Conservation (phyloP, 2,113 vertebrate species). For the Lophochroa leadbeateri region DNA sequence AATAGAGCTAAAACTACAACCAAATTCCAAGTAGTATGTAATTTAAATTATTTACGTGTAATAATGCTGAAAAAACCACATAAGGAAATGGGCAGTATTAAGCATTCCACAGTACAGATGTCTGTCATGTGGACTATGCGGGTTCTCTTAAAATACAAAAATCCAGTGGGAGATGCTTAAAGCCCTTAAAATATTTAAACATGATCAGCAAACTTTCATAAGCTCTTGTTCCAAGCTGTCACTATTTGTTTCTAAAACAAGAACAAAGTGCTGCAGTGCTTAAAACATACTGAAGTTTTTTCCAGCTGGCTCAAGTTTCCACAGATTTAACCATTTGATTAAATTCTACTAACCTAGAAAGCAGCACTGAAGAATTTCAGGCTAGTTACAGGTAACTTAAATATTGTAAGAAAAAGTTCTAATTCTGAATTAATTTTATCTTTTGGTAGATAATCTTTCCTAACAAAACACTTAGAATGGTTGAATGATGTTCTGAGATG, state of each 20-base stretch:
- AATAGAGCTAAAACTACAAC: background rate
- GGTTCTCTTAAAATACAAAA: slow-evolving; percentile 24
- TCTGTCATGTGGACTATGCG: slow-evolving; percentile 10
- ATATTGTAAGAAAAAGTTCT: background rate
- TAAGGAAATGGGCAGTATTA: slow-evolving; percentile 1
- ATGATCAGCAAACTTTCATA: background rate
- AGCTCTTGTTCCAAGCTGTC: background rate
- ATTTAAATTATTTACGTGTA: slow-evolving; percentile 44
- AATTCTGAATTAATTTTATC: background rate
- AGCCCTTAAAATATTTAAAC: slow-evolving; percentile 4
- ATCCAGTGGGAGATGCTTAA: slow-evolving; percentile 13
- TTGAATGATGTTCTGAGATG: background rate
- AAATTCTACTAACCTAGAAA: background rate
- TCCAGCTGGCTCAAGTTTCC: background rate
- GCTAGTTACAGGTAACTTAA: background rate
- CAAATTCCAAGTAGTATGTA: slow-evolving; percentile 2
- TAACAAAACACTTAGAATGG: background rate
- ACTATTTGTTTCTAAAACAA: background rate
- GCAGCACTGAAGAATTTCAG: background rate
- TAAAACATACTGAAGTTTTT: background rate
- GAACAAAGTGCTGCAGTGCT: background rate
- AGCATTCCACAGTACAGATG: slow-evolving; percentile 42
- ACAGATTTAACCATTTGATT: background rate
- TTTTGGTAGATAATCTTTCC: background rate
- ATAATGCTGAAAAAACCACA: background rate